phyloP scores from a whole-genome alignment of 2,113 vertebrate genomes.

The Drymodes brunneopygia region DNA sequence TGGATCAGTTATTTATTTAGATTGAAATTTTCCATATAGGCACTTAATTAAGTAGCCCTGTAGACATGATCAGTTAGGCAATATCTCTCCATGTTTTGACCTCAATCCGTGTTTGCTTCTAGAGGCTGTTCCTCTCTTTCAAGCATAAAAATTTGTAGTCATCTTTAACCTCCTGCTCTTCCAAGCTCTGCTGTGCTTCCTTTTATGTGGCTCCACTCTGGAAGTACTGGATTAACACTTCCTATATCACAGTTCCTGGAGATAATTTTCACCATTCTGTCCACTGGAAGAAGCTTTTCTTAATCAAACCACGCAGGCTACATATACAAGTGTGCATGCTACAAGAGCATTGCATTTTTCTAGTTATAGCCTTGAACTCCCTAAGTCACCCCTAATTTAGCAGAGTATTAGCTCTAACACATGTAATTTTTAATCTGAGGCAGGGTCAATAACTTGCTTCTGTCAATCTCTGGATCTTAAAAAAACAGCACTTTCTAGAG shows the following conservation, averaged over 20 bases:
- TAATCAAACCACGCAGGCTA: background rate
- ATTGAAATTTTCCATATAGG: background rate
- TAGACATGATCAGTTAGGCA: background rate
- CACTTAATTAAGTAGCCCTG: background rate
- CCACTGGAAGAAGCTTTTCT: background rate
- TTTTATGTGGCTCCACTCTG: background rate
- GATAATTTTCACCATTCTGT: background rate
- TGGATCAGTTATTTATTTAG: background rate
- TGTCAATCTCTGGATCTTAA: background rate
- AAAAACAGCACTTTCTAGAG: background rate
- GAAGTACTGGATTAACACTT: background rate
- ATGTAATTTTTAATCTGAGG: background rate
- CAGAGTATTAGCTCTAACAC: background rate
- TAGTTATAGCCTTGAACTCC: background rate
- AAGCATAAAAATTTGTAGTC: background rate
- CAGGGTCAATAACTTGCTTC: background rate
- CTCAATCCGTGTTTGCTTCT: background rate
- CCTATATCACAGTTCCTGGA: background rate
- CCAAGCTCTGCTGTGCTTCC: background rate
- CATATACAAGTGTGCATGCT: background rate
- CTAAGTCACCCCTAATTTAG: background rate
- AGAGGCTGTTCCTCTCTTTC: background rate
- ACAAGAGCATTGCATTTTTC: background rate
- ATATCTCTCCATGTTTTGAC: background rate
- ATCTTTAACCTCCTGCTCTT: background rate